Percentiles rank a stretch among this genome's conserved stretches.
Evolutionary conservation across 1,140 invertebrate species (phyloP).

Genomic region (Cardiocondyla obscurior): DNA sequence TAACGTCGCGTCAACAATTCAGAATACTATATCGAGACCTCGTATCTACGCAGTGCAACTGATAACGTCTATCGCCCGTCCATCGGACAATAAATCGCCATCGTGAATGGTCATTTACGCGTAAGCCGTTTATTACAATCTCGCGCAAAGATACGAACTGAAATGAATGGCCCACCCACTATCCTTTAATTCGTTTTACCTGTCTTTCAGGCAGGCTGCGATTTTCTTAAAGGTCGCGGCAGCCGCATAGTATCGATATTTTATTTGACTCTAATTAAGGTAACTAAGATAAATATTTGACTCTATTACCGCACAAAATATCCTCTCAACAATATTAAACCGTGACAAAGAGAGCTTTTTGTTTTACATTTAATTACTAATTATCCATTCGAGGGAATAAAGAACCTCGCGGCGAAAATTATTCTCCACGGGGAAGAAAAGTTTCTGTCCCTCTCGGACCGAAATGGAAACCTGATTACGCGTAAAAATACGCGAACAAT

Average conservation of each 20-base stretch:
- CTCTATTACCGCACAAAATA: too few relatives aligned
- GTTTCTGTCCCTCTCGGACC: not conserved
- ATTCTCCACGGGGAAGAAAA: not conserved
- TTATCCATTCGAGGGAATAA: slow-evolving; percentile 15
- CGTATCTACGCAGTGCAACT: slow-evolving; percentile 9
- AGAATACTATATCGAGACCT: slow-evolving; percentile 4
- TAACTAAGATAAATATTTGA: too few relatives aligned
- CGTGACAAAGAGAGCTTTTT: not conserved
- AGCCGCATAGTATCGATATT: not conserved
- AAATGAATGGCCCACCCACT: slow-evolving; percentile 8
- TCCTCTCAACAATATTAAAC: not conserved
- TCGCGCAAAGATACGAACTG: not conserved
- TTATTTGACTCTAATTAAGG: not conserved
- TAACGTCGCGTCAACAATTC: not conserved
- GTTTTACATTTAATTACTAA: slow-evolving; percentile 25
- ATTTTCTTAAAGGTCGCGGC: not conserved
- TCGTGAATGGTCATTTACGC: not conserved
- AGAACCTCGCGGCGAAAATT: not conserved
- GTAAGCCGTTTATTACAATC: slow-evolving; percentile 19
- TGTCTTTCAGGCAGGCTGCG: not conserved
- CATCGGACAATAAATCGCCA: slow-evolving; percentile 1
- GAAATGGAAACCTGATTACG: slow-evolving; percentile 10
- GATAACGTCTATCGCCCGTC: slow-evolving; percentile 26
- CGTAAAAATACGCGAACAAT: slow-evolving; percentile 43
- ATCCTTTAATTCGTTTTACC: not conserved